Conservation (phyloP, 92 coral and sea anemone species). For the Umimayanthus chanpuru region DNA sequence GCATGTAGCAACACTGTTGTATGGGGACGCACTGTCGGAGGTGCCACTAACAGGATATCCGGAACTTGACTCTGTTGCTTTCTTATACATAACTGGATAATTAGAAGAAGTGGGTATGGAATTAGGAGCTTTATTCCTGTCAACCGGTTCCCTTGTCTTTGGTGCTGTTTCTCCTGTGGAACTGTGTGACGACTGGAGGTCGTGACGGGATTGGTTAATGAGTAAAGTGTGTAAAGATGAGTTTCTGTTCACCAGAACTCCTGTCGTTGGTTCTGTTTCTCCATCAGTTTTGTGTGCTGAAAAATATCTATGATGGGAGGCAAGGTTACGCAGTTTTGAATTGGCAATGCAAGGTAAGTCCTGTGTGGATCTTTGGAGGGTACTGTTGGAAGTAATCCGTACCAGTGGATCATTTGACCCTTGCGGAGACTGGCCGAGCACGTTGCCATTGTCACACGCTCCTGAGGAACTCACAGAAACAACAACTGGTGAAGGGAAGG, state of each 20-base stretch:
- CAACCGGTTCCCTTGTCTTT: background rate
- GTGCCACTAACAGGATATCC: background rate
- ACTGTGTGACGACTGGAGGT: background rate
- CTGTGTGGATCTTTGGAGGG: background rate
- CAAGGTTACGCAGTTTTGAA: background rate
- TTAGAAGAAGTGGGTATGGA: background rate
- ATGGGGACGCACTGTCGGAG: background rate
- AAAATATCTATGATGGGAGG: no score
- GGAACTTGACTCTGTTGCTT: background rate
- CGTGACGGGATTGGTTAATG: background rate
- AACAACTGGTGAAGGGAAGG: background rate
- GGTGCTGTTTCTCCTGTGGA: background rate
- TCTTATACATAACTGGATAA: background rate
- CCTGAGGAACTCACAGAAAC: background rate
- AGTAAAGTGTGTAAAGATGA: background rate
- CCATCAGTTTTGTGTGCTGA: background rate
- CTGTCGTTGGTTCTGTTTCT: background rate
- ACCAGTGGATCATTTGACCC: background rate
- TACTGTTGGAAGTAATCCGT: background rate
- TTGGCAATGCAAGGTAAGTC: background rate
- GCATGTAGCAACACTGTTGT: no score
- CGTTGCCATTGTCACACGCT: background rate
- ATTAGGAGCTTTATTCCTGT: background rate
- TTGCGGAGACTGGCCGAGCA: background rate
- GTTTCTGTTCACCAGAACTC: background rate